Evolutionary conservation across 2,888 invertebrate species (phyloP), one percentile per base, ranked within the genome.

Genomic region (Melieria crassipennis): DNA sequence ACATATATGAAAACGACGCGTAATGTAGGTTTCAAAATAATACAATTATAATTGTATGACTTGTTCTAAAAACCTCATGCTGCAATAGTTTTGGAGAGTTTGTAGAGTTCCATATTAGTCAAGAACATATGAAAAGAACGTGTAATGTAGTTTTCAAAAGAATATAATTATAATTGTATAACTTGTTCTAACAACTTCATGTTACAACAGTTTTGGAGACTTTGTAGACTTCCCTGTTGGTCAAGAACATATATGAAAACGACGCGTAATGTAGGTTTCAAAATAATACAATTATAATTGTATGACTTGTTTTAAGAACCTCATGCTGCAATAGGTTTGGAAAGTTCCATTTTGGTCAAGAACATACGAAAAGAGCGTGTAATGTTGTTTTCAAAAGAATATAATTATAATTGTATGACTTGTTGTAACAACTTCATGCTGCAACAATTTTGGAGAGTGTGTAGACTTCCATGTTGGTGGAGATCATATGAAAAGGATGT

Each of bases 391-490:
- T 57, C 13, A 30, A 9, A 6, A 30, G 30, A 57, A n/a, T 57
- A 5, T 5, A 2, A 13, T 57, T 30, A 57, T 0, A 16, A 57
- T 1, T 13, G 10, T 57, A 13, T n/a, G 4, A 4, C 5, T 56
- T 56, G n/a, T 56, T n/a, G 1, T 4, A 30, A 30, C 1, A 30
- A 30, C 2, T 2, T 30, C 30, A 30, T 1, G 30, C 4, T 1
- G 56, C 7, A 56, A 11, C n/a, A 56, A 1, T n/a, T 55, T 55
- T 55, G 61, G 45, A 61, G 61, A 61, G 11, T 61, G 46, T 61
- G 61, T 45, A 45, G 61, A 61, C 30, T 61, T 45, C 7, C 5
- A 4, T 6, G 16, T 4, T 30, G 7, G 4, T 16, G 1, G 1
- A 5, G 16, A 2, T 6, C 9, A 13, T 57, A 30, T 57, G 16